These are phyloP conservation scores for Sthenelais limicola DNA, from an alignment of 2,888 invertebrate species.

Conservation along the genomic window DNA sequence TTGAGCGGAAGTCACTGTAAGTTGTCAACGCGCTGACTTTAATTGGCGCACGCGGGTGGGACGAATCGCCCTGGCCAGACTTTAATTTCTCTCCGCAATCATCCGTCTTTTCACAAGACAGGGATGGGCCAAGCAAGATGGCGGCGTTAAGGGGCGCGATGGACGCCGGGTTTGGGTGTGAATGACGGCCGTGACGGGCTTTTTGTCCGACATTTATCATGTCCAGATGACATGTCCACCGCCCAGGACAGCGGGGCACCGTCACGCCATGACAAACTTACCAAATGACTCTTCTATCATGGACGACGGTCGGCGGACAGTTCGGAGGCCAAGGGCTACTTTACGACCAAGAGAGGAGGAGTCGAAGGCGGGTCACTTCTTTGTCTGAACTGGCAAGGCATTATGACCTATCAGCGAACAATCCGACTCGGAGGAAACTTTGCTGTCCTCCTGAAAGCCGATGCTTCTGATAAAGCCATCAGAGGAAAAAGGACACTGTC, in stretches of 20 bases:
- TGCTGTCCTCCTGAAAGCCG: neutral
- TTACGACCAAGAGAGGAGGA: slow-evolving; percentile 24
- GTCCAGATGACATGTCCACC: neutral
- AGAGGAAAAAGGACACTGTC: slow-evolving; percentile 1
- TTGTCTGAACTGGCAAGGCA: slow-evolving; percentile 14
- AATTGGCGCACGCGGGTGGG: slow-evolving; percentile 16
- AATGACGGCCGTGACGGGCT: too few species aligned
- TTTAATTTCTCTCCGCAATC: too few species aligned
- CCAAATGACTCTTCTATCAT: slow-evolving; percentile 31
- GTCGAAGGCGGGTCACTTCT: slow-evolving; percentile 11
- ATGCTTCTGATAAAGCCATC: slow-evolving; percentile 15
- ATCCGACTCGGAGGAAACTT: neutral
- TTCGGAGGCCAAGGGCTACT: slow-evolving; percentile 9
- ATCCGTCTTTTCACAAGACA: too few species aligned
- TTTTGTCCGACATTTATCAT: too few species aligned
- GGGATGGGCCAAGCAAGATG: too few species aligned
- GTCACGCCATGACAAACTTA: neutral
- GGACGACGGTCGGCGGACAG: neutral
- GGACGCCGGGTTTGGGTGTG: too few species aligned
- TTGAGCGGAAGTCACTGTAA: slow-evolving; percentile 31
- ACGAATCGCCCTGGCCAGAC: slow-evolving; percentile 19
- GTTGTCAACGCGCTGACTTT: slow-evolving; percentile 35
- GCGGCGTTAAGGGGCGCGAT: too few species aligned
- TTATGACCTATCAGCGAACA: slow-evolving; percentile 10
- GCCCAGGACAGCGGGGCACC: neutral